Evolutionary conservation across 53 echinoderm and acorn worm genomes (phyloP).

Genomic region (Echinarachnius parma): DNA sequence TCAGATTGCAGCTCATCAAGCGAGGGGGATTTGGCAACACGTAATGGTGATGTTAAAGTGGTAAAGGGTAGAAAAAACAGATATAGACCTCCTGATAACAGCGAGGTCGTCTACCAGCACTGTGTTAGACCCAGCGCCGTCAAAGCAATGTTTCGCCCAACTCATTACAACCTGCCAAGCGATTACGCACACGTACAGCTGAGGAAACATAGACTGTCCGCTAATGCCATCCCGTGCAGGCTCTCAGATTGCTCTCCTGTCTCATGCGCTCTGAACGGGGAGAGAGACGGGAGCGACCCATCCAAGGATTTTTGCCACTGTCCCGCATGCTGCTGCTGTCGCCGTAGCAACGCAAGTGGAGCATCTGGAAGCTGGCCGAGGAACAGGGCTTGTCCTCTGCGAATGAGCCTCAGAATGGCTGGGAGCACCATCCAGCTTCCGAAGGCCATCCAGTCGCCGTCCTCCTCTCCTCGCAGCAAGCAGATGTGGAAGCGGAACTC

Average conservation of each 20-base stretch:
- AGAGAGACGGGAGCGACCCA: slow-evolving; percentile 3
- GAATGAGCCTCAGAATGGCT: slow-evolving; percentile 65
- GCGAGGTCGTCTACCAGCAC: slow-evolving; percentile 87
- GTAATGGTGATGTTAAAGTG: neutral
- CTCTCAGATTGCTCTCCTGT: slow-evolving; percentile 35
- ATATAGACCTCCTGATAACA: slow-evolving; percentile 43
- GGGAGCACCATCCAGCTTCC: slow-evolving; percentile 35
- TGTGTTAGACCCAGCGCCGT: slow-evolving; percentile 93
- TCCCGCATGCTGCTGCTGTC: slow-evolving; percentile 93
- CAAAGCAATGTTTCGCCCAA: slow-evolving; percentile 75
- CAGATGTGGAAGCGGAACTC: slow-evolving; percentile 41
- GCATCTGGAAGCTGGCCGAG: slow-evolving; percentile 89
- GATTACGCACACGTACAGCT: slow-evolving; percentile 27
- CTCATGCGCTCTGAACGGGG: slow-evolving; percentile 46
- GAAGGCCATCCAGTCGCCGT: slow-evolving; percentile 57
- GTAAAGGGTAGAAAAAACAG: slow-evolving; percentile 2
- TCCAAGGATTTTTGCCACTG: slow-evolving; percentile 75
- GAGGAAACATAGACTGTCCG: slow-evolving; percentile 43
- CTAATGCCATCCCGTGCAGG: slow-evolving; percentile 10
- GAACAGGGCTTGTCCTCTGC: slow-evolving; percentile 84
- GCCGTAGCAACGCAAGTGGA: slow-evolving; percentile 56
- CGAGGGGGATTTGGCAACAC: slow-evolving; percentile 57
- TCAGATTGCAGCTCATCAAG: slow-evolving; percentile 96
- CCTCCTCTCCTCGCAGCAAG: slow-evolving; percentile 40
- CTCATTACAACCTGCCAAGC: slow-evolving; percentile 8